phyloP scores from a whole-genome alignment of 2,113 vertebrate genomes.

The Elephas maximus region DNA sequence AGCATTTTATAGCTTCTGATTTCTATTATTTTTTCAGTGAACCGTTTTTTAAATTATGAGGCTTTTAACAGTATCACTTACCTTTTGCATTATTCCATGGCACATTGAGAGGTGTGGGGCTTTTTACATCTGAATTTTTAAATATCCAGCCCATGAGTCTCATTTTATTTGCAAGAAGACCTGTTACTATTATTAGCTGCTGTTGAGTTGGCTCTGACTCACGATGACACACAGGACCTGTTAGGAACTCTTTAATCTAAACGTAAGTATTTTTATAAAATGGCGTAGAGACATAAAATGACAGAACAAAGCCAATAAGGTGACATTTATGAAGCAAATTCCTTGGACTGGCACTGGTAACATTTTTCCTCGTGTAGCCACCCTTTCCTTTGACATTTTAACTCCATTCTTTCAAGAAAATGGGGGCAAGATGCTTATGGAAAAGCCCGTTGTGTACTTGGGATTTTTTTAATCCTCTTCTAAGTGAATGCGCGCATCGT shows the following conservation, averaged over 20 bases:
- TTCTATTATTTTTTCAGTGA: constrained; percentile 58
- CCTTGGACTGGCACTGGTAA: background rate
- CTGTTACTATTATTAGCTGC: background rate
- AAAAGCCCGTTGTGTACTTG: background rate
- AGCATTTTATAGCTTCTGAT: constrained; percentile 32
- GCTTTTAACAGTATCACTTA: background rate
- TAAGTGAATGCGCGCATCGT: background rate
- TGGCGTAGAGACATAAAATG: background rate
- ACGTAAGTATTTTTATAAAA: constrained; percentile 38
- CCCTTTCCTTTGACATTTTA: constrained; percentile 31
- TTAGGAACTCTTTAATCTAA: constrained; percentile 32
- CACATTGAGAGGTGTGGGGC: background rate
- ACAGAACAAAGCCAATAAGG: background rate
- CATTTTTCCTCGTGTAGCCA: background rate
- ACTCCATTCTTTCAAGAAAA: background rate
- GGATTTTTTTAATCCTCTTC: background rate
- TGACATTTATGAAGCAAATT: constrained; percentile 26
- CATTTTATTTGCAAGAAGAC: constrained; percentile 35
- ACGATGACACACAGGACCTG: background rate
- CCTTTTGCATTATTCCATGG: background rate
- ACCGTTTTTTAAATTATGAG: background rate
- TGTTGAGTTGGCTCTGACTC: background rate
- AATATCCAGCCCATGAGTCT: background rate
- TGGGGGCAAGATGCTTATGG: background rate
- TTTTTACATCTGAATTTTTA: constrained; percentile 18